Evolutionary conservation across 1,140 invertebrate genomes (phyloP).

Genomic region (Tetranychus urticae): DNA sequence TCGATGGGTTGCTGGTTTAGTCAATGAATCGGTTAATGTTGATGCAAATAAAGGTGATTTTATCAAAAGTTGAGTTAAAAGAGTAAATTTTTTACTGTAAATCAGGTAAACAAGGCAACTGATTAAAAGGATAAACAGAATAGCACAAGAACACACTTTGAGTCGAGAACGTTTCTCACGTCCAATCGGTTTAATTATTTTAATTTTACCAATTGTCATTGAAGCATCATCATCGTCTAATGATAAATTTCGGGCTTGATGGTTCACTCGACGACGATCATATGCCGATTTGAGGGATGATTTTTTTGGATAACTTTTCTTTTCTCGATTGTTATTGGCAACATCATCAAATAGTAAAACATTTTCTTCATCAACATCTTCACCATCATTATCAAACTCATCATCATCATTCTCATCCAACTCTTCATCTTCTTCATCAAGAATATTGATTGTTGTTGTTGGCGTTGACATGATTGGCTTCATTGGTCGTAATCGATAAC

Average conservation of each 20-base stretch:
- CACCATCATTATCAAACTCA: not conserved
- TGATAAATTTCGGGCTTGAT: too few species aligned
- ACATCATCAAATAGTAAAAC: not conserved
- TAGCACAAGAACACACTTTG: not conserved
- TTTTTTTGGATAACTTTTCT: not conserved
- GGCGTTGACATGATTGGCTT: too few species aligned
- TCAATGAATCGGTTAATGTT: too few species aligned
- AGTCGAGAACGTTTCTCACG: not conserved
- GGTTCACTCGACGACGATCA: not conserved
- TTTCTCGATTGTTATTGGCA: not conserved
- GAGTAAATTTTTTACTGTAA: too few species aligned
- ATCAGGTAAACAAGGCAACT: too few species aligned
- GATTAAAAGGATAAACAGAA: not conserved
- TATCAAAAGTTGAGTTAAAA: too few species aligned
- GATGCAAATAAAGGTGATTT: too few species aligned
- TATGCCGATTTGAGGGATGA: not conserved
- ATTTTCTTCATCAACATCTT: not conserved
- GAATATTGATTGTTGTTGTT: not conserved
- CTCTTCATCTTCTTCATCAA: not conserved
- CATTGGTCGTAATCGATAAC: too few species aligned
- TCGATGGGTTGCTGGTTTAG: too few species aligned
- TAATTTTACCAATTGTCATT: constrained; percentile 7
- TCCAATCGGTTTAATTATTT: constrained; percentile 5
- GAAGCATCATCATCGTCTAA: not conserved
- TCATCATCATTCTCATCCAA: not conserved